Evolutionary conservation across 2,113 vertebrate species (phyloP), one percentile per base, ranked within the genome.

Genomic region (Rhombomys opimus): DNA sequence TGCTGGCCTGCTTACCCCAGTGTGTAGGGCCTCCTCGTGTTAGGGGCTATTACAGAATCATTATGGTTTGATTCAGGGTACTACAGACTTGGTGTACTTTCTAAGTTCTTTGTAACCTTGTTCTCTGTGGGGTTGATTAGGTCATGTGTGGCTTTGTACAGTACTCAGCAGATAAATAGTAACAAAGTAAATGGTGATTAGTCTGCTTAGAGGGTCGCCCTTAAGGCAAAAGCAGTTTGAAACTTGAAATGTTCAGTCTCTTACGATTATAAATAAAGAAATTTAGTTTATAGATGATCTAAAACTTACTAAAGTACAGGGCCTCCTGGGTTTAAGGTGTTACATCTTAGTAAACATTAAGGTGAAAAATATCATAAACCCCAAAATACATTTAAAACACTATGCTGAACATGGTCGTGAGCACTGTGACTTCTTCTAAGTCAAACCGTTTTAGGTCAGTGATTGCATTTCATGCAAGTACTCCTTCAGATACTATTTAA

Each of bases 91-190:
- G 41, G 23, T 61, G 13, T 95, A 27, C 5, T 61, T 25, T 35
- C 81, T 81, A 46, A 73, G 57, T 76, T 50, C 7, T 76, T 87
- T 84, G 81, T 84, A 67, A 22, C 84, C 13, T 70, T 2, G 93
- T 92, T 92, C 10, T 92, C 77, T 41, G 12, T 46, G 38, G 81
- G 38, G n/a, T 68, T 95, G 95, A 89, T 89, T 85, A 85, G 95
- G 50, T 92, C 32, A 10, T 72, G 35, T 89, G 52, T 78, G 6
- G 14, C 67, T 89, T 90, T 78, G 46, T 89, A 59, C 15, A 52
- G 41, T 87, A 59, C 11, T 13, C 52, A 87, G 14, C 82, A 95
- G 61, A 90, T 87, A 78, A 73, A 38, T 70, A 54, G 11, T 82
- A 87, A 52, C 87, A 93, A 87, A 92, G 46, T 86, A 90, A 77